Conservation (phyloP, 92 coral and sea anemone genomes). For the Zoanthus solanderi region DNA sequence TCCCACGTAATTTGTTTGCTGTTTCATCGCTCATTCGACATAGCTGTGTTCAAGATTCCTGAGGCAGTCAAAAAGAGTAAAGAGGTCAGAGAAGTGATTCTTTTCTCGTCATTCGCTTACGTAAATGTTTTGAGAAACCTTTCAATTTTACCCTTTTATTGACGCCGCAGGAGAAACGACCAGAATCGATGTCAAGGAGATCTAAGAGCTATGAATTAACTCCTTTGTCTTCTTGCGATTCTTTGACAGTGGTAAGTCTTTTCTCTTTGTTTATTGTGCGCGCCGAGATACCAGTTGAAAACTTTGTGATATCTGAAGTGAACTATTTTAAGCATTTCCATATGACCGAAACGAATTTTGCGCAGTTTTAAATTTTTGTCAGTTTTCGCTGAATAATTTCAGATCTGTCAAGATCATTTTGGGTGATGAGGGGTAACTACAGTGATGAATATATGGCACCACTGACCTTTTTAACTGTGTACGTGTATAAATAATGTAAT, state of each 20-base stretch:
- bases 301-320: neutral
- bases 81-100: slow-evolving; percentile 21
- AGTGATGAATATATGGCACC: neutral
- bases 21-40: neutral
- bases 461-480: too few species aligned
- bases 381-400: neutral
- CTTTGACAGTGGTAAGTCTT: slow-evolving; percentile 4
- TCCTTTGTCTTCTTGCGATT: slow-evolving; percentile 36
- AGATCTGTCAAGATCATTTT: slow-evolving; percentile 17
- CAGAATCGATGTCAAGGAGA: slow-evolving; percentile 30
- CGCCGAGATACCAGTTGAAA: neutral
- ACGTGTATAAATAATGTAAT: too few species aligned
- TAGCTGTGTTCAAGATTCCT: neutral
- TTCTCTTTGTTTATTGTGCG: neutral
- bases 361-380: neutral
- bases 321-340: neutral
- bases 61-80: neutral
- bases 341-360: neutral
- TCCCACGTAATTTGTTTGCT: neutral
- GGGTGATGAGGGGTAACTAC: too few species aligned
- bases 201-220: slow-evolving; percentile 39
- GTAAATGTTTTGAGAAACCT: neutral
- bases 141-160: neutral
- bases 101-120: neutral
- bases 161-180: slow-evolving; percentile 11